Evolutionary conservation across 2,797 vertebrate genomes (phyloP), one percentile per base, ranked within the genome.

Genomic region (Hapalemur alaotrensis): DNA sequence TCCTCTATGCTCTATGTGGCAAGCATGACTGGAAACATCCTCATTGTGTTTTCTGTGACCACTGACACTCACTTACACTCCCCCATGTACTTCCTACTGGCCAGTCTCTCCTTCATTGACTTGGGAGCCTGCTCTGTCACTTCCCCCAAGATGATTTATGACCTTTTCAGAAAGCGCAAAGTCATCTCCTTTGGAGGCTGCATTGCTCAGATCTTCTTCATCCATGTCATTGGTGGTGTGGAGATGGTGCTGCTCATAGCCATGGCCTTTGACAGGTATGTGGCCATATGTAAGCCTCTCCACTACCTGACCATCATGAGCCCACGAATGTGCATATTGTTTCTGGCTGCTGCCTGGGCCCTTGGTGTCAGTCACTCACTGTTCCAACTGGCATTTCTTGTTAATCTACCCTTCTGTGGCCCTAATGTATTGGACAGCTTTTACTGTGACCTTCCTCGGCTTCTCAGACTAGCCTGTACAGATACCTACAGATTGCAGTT

Each of bases 201-300:
- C 54, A 92, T 97, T 38, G 12, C 80, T 50, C 97, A 97, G 92
- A 95, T 95, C 52, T 97, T 97, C 88, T 96, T 95, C 73, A 92
- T 94, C 28, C 96, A 97, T 18, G 52, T 91, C 2, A 30, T 93
- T 46, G 93, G 85, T 38, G 91, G 95, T 46, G 96, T 97, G 65
- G 97, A 97, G 84, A 95, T 97, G 93, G 89, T 97, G 70, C 57
- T 96, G 50, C 93, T 97, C 41, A 75, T 96, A 6, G 81, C 93
- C 57, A 97, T 97, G 96, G 93, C 97, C 57, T 97, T 96, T 87
- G 96, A 96, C 89, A 95, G 96, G 46, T 97, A 95, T 14, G 89
- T 95, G 41, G 94, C 94, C 86, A 96, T 96, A 57, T 96, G 93
- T 11, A 96, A 95, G 23, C 92, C 92, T 38, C 94, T 96, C 38